phyloP scores from a whole-genome alignment of 2,797 vertebrate genomes.

The Rhodeus uyekii region DNA sequence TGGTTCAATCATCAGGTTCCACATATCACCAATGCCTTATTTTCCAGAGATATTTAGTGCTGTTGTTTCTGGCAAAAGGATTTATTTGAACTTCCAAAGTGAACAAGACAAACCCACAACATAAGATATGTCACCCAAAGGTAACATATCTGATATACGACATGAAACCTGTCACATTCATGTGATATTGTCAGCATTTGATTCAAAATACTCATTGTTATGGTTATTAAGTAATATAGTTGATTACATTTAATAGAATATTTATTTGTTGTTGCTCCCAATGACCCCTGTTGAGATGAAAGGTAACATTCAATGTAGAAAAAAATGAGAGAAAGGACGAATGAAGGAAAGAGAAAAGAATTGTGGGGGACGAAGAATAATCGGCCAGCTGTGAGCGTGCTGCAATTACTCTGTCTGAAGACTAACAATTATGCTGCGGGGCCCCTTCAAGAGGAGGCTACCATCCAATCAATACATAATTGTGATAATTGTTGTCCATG shows the following conservation, averaged over 20 bases:
- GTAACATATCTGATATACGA: not conserved
- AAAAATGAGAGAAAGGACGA: constrained; percentile 29
- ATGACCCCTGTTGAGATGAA: constrained; percentile 67
- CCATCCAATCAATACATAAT: constrained; percentile 81
- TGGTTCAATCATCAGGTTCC: not conserved
- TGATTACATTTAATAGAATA: constrained; percentile 57
- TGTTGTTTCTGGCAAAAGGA: not conserved
- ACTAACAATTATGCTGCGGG: constrained; percentile 80
- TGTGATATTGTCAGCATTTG: not conserved
- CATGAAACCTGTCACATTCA: not conserved
- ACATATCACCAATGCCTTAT: not conserved
- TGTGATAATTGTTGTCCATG: constrained; percentile 77
- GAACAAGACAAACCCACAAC: not conserved
- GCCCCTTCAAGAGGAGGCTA: constrained; percentile 69
- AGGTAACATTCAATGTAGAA: constrained; percentile 63
- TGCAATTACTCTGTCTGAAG: constrained; percentile 80
- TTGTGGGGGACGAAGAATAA: constrained; percentile 74
- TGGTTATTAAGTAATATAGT: constrained; percentile 25
- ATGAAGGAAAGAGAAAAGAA: constrained; percentile 66
- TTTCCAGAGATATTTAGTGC: not conserved
- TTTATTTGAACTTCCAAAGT: not conserved
- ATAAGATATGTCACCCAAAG: not conserved
- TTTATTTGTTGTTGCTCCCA: constrained; percentile 63
- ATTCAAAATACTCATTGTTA: constrained; percentile 29
- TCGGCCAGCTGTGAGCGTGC: constrained; percentile 75